Evolutionary conservation across 2,797 vertebrate species (phyloP).

Genomic region (Cuculus canorus): DNA sequence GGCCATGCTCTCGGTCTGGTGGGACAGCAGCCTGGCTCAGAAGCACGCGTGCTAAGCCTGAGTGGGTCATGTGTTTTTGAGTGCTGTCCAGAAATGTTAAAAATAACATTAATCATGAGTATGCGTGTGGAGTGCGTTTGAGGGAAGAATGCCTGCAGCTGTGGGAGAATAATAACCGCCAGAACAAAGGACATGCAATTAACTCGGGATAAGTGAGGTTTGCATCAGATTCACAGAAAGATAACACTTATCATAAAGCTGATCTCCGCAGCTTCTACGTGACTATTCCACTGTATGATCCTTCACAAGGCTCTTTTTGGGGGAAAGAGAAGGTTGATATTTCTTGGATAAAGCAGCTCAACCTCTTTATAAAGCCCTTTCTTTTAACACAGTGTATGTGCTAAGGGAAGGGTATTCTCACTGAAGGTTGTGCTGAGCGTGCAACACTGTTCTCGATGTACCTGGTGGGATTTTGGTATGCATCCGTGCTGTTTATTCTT

Average conservation of each 20-base stretch:
- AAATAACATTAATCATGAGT: constrained; percentile 64
- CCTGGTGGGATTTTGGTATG: constrained; percentile 2
- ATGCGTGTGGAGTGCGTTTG: neutral
- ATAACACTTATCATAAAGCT: neutral
- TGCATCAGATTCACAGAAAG: neutral
- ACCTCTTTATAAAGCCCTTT: neutral
- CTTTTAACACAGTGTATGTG: neutral
- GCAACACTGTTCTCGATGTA: constrained; percentile 33
- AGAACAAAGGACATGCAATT: constrained; percentile 44
- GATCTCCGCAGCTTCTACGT: constrained; percentile 49
- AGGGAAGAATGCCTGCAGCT: constrained; percentile 64
- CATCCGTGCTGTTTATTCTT: constrained; percentile 20
- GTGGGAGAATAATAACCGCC: constrained; percentile 34
- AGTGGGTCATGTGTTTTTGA: constrained; percentile 22
- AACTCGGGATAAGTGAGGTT: constrained; percentile 22
- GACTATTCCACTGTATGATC: constrained; percentile 13
- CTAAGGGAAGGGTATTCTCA: constrained; percentile 5
- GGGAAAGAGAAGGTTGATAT: neutral
- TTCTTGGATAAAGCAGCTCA: constrained; percentile 10
- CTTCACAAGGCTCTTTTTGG: constrained; percentile 6
- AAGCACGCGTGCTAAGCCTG: neutral
- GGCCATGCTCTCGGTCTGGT: accelerated
- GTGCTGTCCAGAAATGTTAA: constrained; percentile 58
- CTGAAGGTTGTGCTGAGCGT: constrained; percentile 2
- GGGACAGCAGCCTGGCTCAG: neutral